Base-by-base conservation (phyloP, 2,888 invertebrate genomes). In the Halocaridina rubra region DNA sequence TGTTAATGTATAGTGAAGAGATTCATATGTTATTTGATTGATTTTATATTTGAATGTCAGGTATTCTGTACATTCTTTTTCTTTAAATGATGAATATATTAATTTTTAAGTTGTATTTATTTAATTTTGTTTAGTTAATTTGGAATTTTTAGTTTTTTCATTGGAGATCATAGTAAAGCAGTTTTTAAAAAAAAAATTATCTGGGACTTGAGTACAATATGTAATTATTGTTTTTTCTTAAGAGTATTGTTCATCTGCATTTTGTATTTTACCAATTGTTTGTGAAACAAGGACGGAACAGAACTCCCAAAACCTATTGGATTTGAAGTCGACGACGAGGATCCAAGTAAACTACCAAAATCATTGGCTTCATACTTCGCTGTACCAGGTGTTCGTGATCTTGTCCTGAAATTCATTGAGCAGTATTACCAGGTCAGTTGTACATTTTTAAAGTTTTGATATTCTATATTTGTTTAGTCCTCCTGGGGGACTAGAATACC, bases 261-360 rank as follows among this genome's bases (percentile, higher is more conserved):
- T 29, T 24, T 69, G n/a, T 69, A 13, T 27, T 29, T 29, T 29
- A 19, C n/a, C 4, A 16, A 29, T 27, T 16, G 19, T 72, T 16
- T 22, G n/a, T n/a, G 46, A 27, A 27, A 29, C 29, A 46, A 98
- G 98, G 97, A 98, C 91, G 96, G 95, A 88, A 93, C 93, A 88
- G 94, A 94, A 32, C 92, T 98, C 72, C 95, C 96, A 1, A 95
- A 96, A n/a, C 94, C 95, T 24, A 97, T 98, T 81, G 93, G 94
- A 2, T 98, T 98, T 92, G 97, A 97, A 91, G 93, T 97, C 33
- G 82, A 82, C 32, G 82, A 82, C 33, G 95, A 96, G 88, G 94
- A 94, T 81, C 88, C 90, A 90, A 39, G 90, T 90, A 91, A 92
- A n/a, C 90, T 96, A 3, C 97, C 96, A 0, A 91, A 93, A 0